Conservation (phyloP, 2,113 vertebrate genomes). For the Entosphenus tridentatus region DNA sequence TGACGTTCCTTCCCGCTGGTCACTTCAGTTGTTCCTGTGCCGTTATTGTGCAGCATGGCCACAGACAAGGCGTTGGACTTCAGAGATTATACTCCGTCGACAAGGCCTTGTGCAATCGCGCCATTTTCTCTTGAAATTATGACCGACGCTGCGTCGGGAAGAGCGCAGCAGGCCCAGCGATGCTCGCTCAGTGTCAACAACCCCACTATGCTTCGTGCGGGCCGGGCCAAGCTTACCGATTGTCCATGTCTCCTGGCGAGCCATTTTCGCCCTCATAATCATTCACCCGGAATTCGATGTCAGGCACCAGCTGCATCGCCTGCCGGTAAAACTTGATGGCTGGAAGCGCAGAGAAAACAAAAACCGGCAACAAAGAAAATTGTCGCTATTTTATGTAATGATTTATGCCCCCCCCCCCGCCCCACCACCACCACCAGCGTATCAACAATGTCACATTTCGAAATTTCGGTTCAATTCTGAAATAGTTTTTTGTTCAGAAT, state of each 20-base stretch:
- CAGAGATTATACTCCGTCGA: no score
- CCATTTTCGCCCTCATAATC: conserved; percentile 28
- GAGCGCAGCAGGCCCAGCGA: conserved; percentile 9
- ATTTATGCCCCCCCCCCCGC: no score
- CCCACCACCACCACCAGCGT: no score
- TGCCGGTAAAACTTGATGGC: conserved; percentile 97
- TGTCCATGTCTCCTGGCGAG: conserved; percentile 47
- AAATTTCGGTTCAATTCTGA: no score
- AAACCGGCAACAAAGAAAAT: not conserved
- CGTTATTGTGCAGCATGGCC: no score
- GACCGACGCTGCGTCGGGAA: not conserved
- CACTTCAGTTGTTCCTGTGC: no score
- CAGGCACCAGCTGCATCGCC: conserved; percentile 92
- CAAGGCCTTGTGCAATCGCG: not conserved
- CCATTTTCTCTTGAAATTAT: not conserved
- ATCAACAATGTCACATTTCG: no score
- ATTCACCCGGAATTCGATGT: conserved; percentile 90
- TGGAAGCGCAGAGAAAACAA: conserved; percentile 24
- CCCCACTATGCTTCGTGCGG: conserved; percentile 11
- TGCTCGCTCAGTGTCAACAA: conserved; percentile 9
- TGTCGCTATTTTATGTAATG: no score
- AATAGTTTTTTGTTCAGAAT: no score
- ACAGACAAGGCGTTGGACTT: no score
- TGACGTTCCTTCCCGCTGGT: no score
- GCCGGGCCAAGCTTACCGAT: conserved; percentile 54